A percentile compares a stretch with the other conserved stretches of the same genome.
Evolutionary conservation across 2,888 invertebrate genomes (phyloP).

Genomic region (Nephrotoma guestfalica): DNA sequence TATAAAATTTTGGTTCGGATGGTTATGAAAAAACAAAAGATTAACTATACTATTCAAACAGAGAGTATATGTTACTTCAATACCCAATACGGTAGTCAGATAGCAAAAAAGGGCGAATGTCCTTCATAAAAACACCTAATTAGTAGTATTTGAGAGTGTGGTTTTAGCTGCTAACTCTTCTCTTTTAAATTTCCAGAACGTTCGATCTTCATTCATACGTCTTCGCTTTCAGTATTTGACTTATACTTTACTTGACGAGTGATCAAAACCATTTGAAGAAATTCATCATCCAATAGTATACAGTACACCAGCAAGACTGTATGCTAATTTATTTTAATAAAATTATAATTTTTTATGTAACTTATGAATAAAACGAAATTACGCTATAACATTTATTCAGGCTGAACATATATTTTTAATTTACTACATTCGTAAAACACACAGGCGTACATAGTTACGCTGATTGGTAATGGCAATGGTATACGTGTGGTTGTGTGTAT

Average conservation of each 20-base stretch:
- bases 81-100: too few relatives aligned
- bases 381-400: background rate
- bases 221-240: too few relatives aligned
- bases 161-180: too few relatives aligned
- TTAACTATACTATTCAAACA: too few relatives aligned
- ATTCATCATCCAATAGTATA: background rate
- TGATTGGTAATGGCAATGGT: background rate
- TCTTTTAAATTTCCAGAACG: too few relatives aligned
- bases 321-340: background rate
- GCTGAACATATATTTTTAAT: background rate
- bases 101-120: too few relatives aligned
- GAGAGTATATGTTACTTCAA: too few relatives aligned
- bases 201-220: too few relatives aligned
- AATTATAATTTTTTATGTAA: background rate
- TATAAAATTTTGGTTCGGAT: too few relatives aligned
- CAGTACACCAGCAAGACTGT: background rate
- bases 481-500: background rate
- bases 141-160: too few relatives aligned
- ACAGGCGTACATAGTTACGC: background rate
- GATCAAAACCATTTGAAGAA: background rate
- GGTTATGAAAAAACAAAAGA: too few relatives aligned
- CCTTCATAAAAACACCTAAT: too few relatives aligned
- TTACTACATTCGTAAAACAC: background rate
- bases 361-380: background rate
- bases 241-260: background rate